Evolutionary conservation across 2,113 vertebrate genomes (phyloP), one percentile per base, ranked within the genome.

Genomic region (Dipodomys merriami): DNA sequence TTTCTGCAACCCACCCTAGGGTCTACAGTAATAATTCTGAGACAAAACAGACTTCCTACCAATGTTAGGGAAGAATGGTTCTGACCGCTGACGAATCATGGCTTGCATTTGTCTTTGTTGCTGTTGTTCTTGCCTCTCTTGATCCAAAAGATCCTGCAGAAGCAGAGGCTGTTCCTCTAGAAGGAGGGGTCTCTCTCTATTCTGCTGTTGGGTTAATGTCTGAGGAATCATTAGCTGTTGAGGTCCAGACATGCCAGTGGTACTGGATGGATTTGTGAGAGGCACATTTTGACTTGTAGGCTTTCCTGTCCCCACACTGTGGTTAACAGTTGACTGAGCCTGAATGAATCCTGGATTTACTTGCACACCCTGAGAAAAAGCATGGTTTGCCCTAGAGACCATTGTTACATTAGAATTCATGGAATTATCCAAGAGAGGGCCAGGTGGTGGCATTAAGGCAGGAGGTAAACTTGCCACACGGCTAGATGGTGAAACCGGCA

Each of bases 81-180:
- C 99, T 0, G 99, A 98, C 4, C 98, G 98, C 20, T 99, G 99
- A 16, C 98, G 98, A 89, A 99, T 99, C 98, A 99, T 98, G 46
- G 99, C 98, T 97, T 99, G 99, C 99, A 99, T 99, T 96, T 99
- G 99, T 68, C 99, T 98, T 91, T 99, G 99, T 96, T 99, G 99
- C 96, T 99, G 99, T 97, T 99, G 99, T 88, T 99, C 99, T 85
- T 99, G 99, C 11, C 99, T 98, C 96, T 99, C 99, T 96, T 99
- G 99, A 97, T 99, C 99, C 97, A 99, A 96, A 67, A 99, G 99
- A 64, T 99, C 99, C 97, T 99, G 99, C 67, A 99, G 97, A 57
- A 99, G 98, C 6, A 99, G 98, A 0, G 99, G 99, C 96, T 99
- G 99, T 9, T 99, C 99, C 53, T 99, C 99, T 29, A 99, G 95